These are phyloP conservation scores for Rynchops niger DNA, from an alignment of 2,113 vertebrate species.

Conservation along the genomic window DNA sequence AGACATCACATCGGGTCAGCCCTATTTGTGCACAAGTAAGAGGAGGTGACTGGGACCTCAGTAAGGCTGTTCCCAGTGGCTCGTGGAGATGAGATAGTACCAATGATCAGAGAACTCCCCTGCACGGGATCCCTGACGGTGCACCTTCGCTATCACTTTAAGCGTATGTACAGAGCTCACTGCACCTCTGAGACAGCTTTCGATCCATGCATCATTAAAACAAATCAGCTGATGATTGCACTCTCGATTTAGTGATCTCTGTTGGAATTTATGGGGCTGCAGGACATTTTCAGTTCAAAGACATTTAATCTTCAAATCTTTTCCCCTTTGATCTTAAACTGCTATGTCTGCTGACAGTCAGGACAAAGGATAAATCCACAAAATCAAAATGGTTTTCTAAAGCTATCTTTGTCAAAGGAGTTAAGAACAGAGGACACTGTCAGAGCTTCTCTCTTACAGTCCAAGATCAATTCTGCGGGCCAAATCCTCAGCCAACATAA, in stretches of 20 bases:
- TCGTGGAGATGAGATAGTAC: accelerated
- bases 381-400: constrained; percentile 56
- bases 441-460: neutral
- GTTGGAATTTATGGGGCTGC: constrained; percentile 40
- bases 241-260: neutral
- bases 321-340: constrained; percentile 36
- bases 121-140: neutral
- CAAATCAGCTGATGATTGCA: constrained; percentile 16
- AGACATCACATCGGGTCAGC: neutral
- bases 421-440: neutral
- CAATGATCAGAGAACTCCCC: too few relatives aligned
- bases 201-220: neutral
- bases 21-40: neutral
- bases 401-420: constrained; percentile 44
- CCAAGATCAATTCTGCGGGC: constrained; percentile 18
- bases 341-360: constrained; percentile 38
- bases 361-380: constrained; percentile 60
- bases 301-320: constrained; percentile 23
- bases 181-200: neutral
- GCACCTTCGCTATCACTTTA: neutral
- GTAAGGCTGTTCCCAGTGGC: neutral
- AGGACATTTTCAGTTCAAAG: constrained; percentile 36
- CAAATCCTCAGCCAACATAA: constrained; percentile 29
- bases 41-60: accelerated
- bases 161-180: neutral